Percentiles rank a stretch among this genome's conserved stretches.
Evolutionary conservation across 1,140 invertebrate genomes (phyloP).

Genomic region (Drosophila simulans): DNA sequence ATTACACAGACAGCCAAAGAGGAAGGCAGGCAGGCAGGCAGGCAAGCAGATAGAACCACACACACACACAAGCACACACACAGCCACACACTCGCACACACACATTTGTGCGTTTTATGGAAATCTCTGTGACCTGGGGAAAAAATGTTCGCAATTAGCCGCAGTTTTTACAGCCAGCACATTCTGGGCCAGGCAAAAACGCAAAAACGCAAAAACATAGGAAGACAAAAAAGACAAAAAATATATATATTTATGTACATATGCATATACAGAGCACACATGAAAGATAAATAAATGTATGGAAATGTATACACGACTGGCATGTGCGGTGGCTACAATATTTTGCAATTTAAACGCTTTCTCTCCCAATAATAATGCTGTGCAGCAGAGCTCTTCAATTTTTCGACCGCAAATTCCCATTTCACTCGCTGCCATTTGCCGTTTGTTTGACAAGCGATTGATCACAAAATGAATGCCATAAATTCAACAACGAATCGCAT

Average conservation of each 20-base stretch:
- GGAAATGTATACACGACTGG: conserved; percentile 19
- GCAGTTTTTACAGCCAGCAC: conserved; percentile 57
- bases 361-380: conserved; percentile 26
- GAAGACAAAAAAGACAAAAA: neutral
- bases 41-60: conserved; percentile 2
- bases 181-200: neutral
- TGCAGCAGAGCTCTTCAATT: conserved; percentile 27
- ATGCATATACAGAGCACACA: conserved; percentile 1
- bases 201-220: neutral
- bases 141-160: conserved; percentile 66
- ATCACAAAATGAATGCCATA: conserved; percentile 75
- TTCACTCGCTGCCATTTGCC: conserved; percentile 36
- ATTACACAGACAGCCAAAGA: conserved; percentile 55
- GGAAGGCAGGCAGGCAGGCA: neutral
- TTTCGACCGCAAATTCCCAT: conserved; percentile 75
- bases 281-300: conserved; percentile 47
- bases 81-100: conserved; percentile 1
- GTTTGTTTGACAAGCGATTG: conserved; percentile 69
- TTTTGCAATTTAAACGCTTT: conserved; percentile 45
- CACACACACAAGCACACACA: conserved; percentile 3
- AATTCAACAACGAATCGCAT: conserved; percentile 48
- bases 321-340: conserved; percentile 5
- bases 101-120: conserved; percentile 53
- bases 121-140: conserved; percentile 64
- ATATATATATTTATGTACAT: neutral